phyloP scores from a whole-genome alignment of 1,140 invertebrate genomes.

The Drosophila nigromelanica region DNA sequence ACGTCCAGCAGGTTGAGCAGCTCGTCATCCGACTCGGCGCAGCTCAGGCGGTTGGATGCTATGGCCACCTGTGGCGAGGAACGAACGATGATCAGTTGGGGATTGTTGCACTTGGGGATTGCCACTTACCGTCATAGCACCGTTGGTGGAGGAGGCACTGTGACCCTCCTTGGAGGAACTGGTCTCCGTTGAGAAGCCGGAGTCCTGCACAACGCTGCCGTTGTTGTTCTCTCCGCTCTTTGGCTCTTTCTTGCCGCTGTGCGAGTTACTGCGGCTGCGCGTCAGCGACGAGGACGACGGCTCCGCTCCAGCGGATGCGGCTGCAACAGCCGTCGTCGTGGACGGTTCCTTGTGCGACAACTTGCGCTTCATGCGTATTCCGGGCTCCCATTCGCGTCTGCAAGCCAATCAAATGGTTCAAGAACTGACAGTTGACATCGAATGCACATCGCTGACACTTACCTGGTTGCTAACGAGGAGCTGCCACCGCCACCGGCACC shows the following conservation, averaged over 20 bases:
- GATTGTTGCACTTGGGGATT: neutral
- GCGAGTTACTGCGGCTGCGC: constrained; percentile 87
- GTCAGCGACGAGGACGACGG: constrained; percentile 85
- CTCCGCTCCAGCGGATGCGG: constrained; percentile 46
- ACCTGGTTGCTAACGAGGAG: constrained; percentile 79
- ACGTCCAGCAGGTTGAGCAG: constrained; percentile 93
- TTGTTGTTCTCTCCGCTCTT: constrained; percentile 84
- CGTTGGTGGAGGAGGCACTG: constrained; percentile 85
- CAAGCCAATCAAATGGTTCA: constrained; percentile 2
- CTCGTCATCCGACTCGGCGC: constrained; percentile 89
- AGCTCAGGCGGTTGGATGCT: constrained; percentile 76
- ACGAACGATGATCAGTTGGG: neutral
- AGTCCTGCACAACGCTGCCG: constrained; percentile 91
- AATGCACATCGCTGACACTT: neutral
- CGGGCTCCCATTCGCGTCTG: constrained; percentile 89
- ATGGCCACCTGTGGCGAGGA: constrained; percentile 61
- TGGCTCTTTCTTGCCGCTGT: constrained; percentile 86
- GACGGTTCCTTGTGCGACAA: constrained; percentile 84
- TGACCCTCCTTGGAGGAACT: constrained; percentile 90
- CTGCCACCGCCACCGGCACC: constrained; percentile 51
- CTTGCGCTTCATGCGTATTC: constrained; percentile 90
- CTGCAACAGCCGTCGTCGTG: constrained; percentile 53
- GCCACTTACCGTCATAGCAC: constrained; percentile 75
- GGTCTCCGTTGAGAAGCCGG: constrained; percentile 93
- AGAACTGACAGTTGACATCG: no score